A percentile compares a stretch with the other conserved stretches of the same genome.
phyloP scores from a whole-genome alignment of 2,113 vertebrate genomes.

The Halichoerus grypus region DNA sequence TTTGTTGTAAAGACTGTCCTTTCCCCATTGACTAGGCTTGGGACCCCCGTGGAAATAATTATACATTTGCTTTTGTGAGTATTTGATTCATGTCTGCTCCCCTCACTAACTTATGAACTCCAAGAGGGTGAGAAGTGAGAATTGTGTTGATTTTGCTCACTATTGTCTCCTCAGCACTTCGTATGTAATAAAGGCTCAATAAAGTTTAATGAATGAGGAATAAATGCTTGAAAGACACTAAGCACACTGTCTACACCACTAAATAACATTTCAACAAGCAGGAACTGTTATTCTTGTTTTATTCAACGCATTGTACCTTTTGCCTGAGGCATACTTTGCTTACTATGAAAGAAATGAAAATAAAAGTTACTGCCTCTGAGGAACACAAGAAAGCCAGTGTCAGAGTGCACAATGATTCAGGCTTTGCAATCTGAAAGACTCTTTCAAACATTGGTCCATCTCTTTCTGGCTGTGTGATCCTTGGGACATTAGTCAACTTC shows the following conservation, averaged over 20 bases:
- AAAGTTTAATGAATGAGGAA: conserved; percentile 57
- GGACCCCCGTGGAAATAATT: background rate
- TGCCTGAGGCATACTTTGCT: background rate
- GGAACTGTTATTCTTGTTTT: background rate
- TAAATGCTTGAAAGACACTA: conserved; percentile 35
- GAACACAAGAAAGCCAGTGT: conserved; percentile 4
- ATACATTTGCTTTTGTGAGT: conserved; percentile 29
- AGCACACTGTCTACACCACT: background rate
- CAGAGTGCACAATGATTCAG: background rate
- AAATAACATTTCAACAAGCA: conserved; percentile 52
- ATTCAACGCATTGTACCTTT: conserved; percentile 8
- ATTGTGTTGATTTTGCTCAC: conserved; percentile 52
- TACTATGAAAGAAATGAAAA: conserved; percentile 48
- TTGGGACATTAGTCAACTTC: conserved; percentile 10
- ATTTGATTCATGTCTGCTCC: background rate
- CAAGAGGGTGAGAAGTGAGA: conserved; percentile 55
- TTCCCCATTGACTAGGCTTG: conserved; percentile 12
- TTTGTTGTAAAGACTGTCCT: conserved; percentile 46
- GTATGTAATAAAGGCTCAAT: conserved; percentile 37
- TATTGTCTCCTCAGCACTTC: background rate
- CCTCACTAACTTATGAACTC: conserved; percentile 46
- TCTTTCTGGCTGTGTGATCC: background rate
- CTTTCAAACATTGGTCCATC: background rate
- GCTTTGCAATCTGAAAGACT: background rate
- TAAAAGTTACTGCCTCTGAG: background rate